These are phyloP conservation scores for Perodicticus potto DNA, from an alignment of 2,797 vertebrate species.

Conservation along the genomic window DNA sequence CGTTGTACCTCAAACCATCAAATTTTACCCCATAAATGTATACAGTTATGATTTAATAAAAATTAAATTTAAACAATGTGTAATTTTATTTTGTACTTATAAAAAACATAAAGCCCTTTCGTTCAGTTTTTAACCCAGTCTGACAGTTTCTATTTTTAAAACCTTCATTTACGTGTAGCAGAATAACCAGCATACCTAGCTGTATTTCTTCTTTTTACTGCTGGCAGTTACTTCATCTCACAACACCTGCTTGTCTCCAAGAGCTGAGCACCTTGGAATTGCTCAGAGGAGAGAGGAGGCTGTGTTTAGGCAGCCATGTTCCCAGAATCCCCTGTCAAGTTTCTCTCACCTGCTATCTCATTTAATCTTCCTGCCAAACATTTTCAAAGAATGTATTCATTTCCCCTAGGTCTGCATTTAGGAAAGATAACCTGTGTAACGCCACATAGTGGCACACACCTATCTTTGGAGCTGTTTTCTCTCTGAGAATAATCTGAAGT, in stretches of 20 bases:
- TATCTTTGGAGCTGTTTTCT: neutral
- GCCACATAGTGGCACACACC: neutral
- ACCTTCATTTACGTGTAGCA: neutral
- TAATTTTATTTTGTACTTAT: neutral
- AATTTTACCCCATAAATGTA: no score
- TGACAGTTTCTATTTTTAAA: neutral
- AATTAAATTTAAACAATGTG: no score
- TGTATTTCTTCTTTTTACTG: conserved; percentile 1
- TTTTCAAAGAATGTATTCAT: neutral
- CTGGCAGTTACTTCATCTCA: neutral
- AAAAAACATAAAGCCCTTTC: neutral
- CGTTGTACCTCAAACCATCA: no score
- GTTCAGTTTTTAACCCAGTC: neutral
- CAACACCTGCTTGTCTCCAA: neutral
- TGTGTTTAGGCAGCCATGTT: neutral
- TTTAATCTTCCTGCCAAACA: neutral
- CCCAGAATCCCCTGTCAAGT: neutral
- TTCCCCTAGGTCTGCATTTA: neutral
- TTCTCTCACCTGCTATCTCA: neutral
- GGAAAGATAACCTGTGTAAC: neutral
- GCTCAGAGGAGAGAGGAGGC: neutral
- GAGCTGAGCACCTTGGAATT: neutral
- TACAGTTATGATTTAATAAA: no score
- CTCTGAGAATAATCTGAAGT: neutral
- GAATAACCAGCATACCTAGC: neutral